Evolutionary conservation across 1,140 invertebrate genomes (phyloP), one percentile per base, ranked within the genome.

Genomic region (Bilobella aurantiaca): DNA sequence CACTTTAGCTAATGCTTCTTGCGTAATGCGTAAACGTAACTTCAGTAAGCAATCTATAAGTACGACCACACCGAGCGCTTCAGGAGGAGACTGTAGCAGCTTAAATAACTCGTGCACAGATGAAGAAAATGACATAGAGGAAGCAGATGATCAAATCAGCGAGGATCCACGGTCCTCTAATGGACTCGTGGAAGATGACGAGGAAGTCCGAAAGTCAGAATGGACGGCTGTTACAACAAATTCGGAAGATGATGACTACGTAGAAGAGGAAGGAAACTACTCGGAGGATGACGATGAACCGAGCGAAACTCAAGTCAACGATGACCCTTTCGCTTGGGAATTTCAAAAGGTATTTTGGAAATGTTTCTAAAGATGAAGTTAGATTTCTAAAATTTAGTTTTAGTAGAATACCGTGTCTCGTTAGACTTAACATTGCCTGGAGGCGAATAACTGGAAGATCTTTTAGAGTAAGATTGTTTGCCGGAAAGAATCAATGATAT

Each of bases 281-380:
- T 56, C 58, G 18, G 60, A 69, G 37, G 68, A 71, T 23, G 56
- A 64, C 5, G 72, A 68, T 1, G 47, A 56, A 5, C 49, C 49
- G 28, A 42, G 32, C 21, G 58, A 63, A n/a, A 28, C 37, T 28
- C 58, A 81, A 76, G 49, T 79, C 34, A 73, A 79, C 58, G 83
- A 84, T 67, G 80, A 86, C 81, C 80, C 84, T 75, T 81, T 84
- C 79, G 80, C 77, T 73, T 86, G 76, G 82, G 89, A 93, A 74
- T 84, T 67, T 62, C 34, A 60, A 29, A 37, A 62, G 65, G 65
- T 62, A 60, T 25, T n/a, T n/a, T n/a, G n/a, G n/a, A n/a, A n/a
- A n/a, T n/a, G n/a, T n/a, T n/a, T n/a, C n/a, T n/a, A n/a, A n/a
- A n/a, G n/a, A n/a, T n/a, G n/a, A n/a, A n/a, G n/a, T n/a, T n/a